Evolutionary conservation across 2,888 invertebrate species (phyloP), one percentile per base, ranked within the genome.

Genomic region (Athrips mouffetella): DNA sequence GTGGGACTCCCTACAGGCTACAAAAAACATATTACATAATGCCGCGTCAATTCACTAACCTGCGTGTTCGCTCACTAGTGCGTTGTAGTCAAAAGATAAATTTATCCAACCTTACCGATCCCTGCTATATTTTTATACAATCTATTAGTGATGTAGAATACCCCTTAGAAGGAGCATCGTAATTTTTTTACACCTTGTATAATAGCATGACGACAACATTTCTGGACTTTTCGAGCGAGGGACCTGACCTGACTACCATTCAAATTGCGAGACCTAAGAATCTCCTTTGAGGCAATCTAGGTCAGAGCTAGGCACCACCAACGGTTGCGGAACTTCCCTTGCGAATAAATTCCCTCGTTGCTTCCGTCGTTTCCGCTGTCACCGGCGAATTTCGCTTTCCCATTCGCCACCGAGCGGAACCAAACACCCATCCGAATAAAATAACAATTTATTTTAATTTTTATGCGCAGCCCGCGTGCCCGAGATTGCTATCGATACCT

Each of bases 301-400:
- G 40, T 40, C 40, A 25, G 25, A 25, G 23, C 11, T 21, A 13
- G 25, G 25, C 13, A 7, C 25, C 8, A 40, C 7, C 25, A 25
- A 8, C 40, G 23, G 40, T 8, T 13, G 39, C 18, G 29, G 29
- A 42, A 29, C 29, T 29, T 3, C 31, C 10, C 21, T 25, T 5
- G 29, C 30, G 42, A 50, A 50, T 47, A 47, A 50, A 50, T 50
- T 48, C 27, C 16, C 11, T 6, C 44, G 31, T 39, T 45, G 37
- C 50, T 47, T 50, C 50, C 50, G 35, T 47, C n/a, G 23, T 30
- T 47, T 47, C 50, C 47, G 50, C 18, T 45, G 50, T 47, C 50
- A 44, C 45, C 41, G 45, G 37, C 45, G 35, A 25, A 25, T 40
- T 39, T 45, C 45, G 49, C 37, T 13, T 13, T 4, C 11, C 18